A percentile compares a stretch with the other conserved stretches of the same genome.
Evolutionary conservation across 2,797 vertebrate genomes (phyloP).

Genomic region (Champsocephalus gunnari): DNA sequence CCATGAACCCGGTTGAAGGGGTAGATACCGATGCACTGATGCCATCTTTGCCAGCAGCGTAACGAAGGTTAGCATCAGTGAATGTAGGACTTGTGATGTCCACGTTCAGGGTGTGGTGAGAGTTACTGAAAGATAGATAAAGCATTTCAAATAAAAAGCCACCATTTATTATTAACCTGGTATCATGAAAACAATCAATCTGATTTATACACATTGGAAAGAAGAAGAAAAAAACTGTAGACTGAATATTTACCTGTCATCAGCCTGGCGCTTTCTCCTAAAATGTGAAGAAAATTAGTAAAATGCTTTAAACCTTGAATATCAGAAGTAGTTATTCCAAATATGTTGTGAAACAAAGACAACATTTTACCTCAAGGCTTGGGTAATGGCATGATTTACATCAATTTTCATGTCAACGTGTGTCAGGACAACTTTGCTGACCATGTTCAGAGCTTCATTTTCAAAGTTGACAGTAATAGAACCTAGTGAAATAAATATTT

Average conservation of each 20-base stretch:
- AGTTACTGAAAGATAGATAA: constrained; percentile 57
- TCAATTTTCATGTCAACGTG: constrained; percentile 88
- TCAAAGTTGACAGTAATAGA: constrained; percentile 78
- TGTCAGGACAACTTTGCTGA: constrained; percentile 79
- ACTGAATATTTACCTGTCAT: constrained; percentile 53
- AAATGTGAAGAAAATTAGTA: constrained; percentile 33
- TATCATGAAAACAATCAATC: not conserved
- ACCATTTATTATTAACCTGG: not conserved
- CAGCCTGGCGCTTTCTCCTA: constrained; percentile 57
- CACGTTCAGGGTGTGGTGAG: constrained; percentile 74
- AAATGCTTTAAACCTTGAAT: constrained; percentile 10
- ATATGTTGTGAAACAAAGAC: constrained; percentile 7
- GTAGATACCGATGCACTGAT: constrained; percentile 75
- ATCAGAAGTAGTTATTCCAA: not conserved
- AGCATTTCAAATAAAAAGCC: constrained; percentile 18
- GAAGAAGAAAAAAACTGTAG: not conserved
- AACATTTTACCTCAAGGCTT: constrained; percentile 74
- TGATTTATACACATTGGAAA: not conserved
- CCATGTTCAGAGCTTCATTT: constrained; percentile 69
- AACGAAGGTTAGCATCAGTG: constrained; percentile 76
- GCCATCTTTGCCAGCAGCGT: constrained; percentile 60
- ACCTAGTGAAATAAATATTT: constrained; percentile 76
- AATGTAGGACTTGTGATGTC: constrained; percentile 81
- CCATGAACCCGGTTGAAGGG: constrained; percentile 82
- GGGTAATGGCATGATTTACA: constrained; percentile 77